Base-by-base conservation (phyloP, 2,797 vertebrate species). In the Melanitta fusca region DNA sequence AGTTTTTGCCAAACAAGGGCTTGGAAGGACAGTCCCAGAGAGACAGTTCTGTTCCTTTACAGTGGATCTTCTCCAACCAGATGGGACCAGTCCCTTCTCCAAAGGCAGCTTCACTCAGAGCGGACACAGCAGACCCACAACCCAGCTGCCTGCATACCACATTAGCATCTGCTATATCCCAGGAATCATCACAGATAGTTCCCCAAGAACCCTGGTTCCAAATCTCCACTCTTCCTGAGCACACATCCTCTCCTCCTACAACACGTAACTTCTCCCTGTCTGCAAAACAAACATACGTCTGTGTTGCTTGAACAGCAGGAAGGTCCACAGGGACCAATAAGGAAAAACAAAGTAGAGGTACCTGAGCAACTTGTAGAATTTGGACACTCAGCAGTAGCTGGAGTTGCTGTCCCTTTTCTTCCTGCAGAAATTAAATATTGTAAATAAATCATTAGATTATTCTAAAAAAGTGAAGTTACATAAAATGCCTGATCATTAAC, bases 171-270 rank as follows among this genome's bases (percentile, higher is more conserved):
- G 70, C 92, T n/a, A 74, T 0, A 0, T 97, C 96, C 96, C 96
- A 97, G 77, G 73, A 6, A 2, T 96, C 93, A 34, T 96, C 95
- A 85, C 95, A 97, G 56, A 97, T 51, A 34, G 96, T 97, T 92
- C 93, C 96, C 96, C 96, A 97, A 65, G 97, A 97, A 1, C 98
- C 98, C 51, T 56, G 80, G 2, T 98, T 90, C 97, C 97, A 98
- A 93, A 98, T 82, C 82, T 98, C 98, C 83, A 98, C 97, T 85
- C 98, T 97, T 38, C 98, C 98, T 6, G 97, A 98, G 45, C 98
- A 98, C 11, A 38, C 58, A 10, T 87, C 85, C 16, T 77, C 51
- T 91, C 98, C 97, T 93, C 89, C 98, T 28, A 80, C 30, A 56
- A 98, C 72, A 84, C 97, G 97, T 53, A 97, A 34, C 89, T 96